These are phyloP conservation scores for Solenopsis fugax DNA, from an alignment of 1,140 invertebrate genomes.

Conservation along the genomic window DNA sequence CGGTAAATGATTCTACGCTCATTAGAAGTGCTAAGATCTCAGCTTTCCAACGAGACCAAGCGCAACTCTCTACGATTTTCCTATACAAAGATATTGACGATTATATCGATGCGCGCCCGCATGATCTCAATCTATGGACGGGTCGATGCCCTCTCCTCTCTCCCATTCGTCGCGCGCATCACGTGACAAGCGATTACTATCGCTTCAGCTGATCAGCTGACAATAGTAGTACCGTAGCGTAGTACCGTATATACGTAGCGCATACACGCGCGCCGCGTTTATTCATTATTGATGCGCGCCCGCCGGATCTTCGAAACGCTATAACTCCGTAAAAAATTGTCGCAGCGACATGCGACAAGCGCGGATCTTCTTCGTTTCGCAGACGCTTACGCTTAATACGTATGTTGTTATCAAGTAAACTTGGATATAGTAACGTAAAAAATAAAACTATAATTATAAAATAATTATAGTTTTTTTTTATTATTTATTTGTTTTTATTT, in stretches of 20 bases:
- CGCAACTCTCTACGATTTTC: background rate
- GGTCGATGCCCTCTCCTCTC: too few species aligned
- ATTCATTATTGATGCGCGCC: background rate
- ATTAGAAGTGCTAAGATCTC: background rate
- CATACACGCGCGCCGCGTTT: background rate
- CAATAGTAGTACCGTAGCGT: background rate
- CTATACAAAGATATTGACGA: background rate
- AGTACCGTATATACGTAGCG: background rate
- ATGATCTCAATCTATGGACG: background rate
- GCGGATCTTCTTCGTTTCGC: background rate
- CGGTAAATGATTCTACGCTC: background rate
- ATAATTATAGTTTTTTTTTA: too few species aligned
- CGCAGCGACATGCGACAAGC: background rate
- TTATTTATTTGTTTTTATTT: too few species aligned
- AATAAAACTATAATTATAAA: too few species aligned
- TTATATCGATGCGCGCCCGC: background rate
- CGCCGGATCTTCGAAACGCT: background rate
- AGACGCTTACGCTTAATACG: background rate
- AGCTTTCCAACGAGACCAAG: background rate
- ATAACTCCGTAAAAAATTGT: background rate
- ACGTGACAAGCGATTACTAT: slow-evolving; percentile 6
- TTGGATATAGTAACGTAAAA: background rate
- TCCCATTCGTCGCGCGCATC: too few species aligned
- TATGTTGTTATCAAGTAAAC: background rate
- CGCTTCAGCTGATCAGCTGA: slow-evolving; percentile 15